Base-by-base conservation (phyloP, 2,888 invertebrate genomes). In the Anoplius nigerrimus region DNA sequence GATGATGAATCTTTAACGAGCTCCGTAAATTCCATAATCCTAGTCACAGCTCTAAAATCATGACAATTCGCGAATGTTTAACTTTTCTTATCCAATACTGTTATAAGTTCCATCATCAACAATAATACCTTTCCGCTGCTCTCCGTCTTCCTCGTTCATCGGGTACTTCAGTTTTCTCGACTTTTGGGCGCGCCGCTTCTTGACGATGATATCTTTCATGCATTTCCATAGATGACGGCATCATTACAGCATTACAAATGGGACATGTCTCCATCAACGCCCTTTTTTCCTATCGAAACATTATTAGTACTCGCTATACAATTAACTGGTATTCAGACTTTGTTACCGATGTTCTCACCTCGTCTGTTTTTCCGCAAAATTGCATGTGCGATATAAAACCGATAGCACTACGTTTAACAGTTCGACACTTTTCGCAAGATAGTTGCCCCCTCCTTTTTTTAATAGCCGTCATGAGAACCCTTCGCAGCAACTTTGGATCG, bases 301-400 rank as follows among this genome's bases (percentile, higher is more conserved):
- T 27, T 21, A 52, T 18, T 42, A 59, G 16, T 22, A 59, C 8
- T 54, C 16, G 22, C 16, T n/a, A 22, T 5, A 54, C 34, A 20
- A 27, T 46, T 51, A n/a, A n/a, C n/a, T n/a, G n/a, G n/a, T n/a
- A n/a, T n/a, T 45, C 34, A 34, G 5, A 48, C 21, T 22, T 20
- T 18, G 21, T 15, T 52, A 18, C 21, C 8, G 11, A 0, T 20
- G n/a, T 20, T 74, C 76, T 74, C 82, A 92, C 92, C 87, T 91
- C 89, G 18, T 90, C 90, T 4, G 90, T 83, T 86, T 92, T 92
- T 18, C 92, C 92, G 80, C 94, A 94, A 59, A 90, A 90, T 56
- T 90, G 84, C 55, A 92, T 85, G 82, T 94, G 94, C 0, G 93
- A 92, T 66, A 92, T 88, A 76, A 91, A 93, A 22, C 94, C 94